Evolutionary conservation across 1,140 invertebrate species (phyloP).

Genomic region (Wasmannia auropunctata): DNA sequence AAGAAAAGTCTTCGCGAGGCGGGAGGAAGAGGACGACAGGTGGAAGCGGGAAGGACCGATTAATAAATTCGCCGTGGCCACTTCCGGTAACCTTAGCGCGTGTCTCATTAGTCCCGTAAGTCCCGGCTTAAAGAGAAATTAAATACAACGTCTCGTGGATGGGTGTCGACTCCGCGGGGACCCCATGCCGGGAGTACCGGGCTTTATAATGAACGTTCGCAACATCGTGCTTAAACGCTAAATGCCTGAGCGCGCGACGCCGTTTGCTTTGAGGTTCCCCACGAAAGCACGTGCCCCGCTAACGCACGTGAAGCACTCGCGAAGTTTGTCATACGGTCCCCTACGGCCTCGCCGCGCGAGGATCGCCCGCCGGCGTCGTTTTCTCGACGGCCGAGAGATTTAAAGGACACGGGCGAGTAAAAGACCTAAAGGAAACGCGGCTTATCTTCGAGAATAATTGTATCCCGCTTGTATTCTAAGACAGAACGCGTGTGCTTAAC

Average conservation of each 20-base stretch:
- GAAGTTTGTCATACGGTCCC: slow-evolving; percentile 1
- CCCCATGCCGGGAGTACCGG: slow-evolving; percentile 77
- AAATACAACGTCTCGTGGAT: slow-evolving; percentile 79
- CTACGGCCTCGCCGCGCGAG: background rate
- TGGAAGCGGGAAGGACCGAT: slow-evolving; percentile 60
- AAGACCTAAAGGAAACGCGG: background rate
- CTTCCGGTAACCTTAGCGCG: slow-evolving; percentile 78
- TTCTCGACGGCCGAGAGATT: slow-evolving; percentile 13
- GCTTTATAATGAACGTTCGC: slow-evolving; percentile 79
- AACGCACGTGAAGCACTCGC: background rate
- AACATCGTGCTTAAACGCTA: slow-evolving; percentile 76
- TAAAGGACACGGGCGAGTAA: background rate
- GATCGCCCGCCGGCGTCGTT: slow-evolving; percentile 14
- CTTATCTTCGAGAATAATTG: background rate
- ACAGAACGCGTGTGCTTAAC: background rate
- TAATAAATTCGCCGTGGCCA: slow-evolving; percentile 76
- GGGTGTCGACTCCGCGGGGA: slow-evolving; percentile 79
- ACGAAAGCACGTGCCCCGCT: background rate
- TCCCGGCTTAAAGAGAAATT: slow-evolving; percentile 79
- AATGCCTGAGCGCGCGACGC: slow-evolving; percentile 49
- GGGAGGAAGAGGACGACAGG: background rate
- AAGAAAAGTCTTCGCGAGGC: background rate
- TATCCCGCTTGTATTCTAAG: background rate
- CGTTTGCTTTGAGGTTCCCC: slow-evolving; percentile 9
- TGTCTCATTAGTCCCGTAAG: slow-evolving; percentile 81